Conservation (phyloP, 2,888 invertebrate species). For the Agrochola lota region DNA sequence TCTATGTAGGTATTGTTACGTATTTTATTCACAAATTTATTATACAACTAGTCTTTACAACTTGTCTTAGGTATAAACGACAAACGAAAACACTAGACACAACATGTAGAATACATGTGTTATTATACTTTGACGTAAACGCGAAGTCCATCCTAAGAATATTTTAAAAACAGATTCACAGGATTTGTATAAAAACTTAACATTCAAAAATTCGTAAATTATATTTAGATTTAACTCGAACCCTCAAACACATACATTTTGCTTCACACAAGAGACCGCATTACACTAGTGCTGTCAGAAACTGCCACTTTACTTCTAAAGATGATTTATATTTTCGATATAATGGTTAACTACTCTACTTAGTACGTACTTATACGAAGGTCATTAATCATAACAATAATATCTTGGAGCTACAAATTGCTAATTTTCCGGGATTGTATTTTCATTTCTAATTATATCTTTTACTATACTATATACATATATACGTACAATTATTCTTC, state of each 20-base stretch:
- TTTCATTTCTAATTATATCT: constrained; percentile 4
- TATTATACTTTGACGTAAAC: no score
- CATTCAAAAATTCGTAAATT: not conserved
- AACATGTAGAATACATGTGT: no score
- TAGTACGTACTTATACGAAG: constrained; percentile 21
- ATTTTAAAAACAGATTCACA: not conserved
- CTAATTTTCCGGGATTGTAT: constrained; percentile 25
- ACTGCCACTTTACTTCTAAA: constrained; percentile 23
- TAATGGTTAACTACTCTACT: constrained; percentile 50
- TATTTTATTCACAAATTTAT: not conserved
- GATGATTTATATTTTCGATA: constrained; percentile 43
- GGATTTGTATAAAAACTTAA: not conserved
- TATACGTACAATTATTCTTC: no score
- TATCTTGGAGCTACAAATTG: constrained; percentile 2
- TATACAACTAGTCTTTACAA: not conserved
- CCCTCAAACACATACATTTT: not conserved
- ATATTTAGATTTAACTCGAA: not conserved
- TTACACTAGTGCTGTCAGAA: constrained; percentile 7
- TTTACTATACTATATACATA: no score
- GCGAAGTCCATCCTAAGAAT: not conserved
- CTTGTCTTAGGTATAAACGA: not conserved
- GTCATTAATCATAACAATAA: constrained; percentile 37
- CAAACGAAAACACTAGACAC: no score
- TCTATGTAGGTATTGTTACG: not conserved
- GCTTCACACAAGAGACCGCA: not conserved